A percentile compares a stretch with the other conserved stretches of the same genome.
These are phyloP conservation scores for Cranoglanis bouderius DNA, from an alignment of 2,113 vertebrate species.

Conservation along the genomic window DNA sequence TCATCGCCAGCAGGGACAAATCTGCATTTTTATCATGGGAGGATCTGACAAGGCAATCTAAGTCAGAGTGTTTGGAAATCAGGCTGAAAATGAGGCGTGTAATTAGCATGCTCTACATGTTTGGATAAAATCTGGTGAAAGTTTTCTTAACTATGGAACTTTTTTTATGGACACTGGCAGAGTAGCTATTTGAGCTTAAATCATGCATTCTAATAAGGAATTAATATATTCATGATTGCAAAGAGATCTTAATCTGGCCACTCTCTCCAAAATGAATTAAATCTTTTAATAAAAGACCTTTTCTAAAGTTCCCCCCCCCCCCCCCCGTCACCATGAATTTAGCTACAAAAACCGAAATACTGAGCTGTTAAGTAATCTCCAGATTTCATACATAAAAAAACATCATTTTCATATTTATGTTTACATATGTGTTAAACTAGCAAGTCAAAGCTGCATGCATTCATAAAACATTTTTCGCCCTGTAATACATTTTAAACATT, in stretches of 20 bases:
- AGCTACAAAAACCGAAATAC: neutral
- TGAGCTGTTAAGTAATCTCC: neutral
- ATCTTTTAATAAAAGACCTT: neutral
- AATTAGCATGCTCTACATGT: slow-evolving; percentile 71
- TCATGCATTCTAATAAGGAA: neutral
- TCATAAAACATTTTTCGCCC: neutral
- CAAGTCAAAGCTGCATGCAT: neutral
- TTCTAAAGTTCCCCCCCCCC: neutral
- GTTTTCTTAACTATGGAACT: slow-evolving; percentile 65
- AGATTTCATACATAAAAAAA: neutral
- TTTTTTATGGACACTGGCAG: neutral
- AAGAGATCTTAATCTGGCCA: neutral
- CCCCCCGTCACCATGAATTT: neutral
- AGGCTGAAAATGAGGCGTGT: slow-evolving; percentile 61
- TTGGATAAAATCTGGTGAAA: slow-evolving; percentile 83
- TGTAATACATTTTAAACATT: neutral
- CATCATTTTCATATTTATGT: neutral
- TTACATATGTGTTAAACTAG: neutral
- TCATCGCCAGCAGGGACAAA: slow-evolving; percentile 40
- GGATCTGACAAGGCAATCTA: slow-evolving; percentile 40
- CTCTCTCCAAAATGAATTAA: neutral
- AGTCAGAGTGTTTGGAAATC: slow-evolving; percentile 41
- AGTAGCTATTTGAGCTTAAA: neutral
- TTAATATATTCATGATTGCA: neutral
- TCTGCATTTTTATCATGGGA: slow-evolving; percentile 46